Conservation (phyloP, 2,113 vertebrate genomes). For the Maccullochella peelii region DNA sequence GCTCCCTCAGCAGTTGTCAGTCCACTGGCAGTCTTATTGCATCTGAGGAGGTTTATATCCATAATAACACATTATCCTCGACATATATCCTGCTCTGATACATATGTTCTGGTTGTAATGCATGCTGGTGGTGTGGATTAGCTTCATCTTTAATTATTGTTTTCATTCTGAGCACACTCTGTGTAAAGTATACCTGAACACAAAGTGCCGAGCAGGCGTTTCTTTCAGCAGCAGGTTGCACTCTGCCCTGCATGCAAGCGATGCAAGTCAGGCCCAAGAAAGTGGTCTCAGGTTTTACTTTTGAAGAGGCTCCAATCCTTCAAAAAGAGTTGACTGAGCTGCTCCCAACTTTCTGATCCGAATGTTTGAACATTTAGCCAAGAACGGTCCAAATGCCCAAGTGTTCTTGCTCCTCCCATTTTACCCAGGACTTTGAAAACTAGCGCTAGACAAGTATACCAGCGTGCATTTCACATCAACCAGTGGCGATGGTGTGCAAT, state of each 20-base stretch:
- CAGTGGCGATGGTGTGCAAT: background rate
- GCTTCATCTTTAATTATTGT: constrained; percentile 55
- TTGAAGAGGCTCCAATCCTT: background rate
- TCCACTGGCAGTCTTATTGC: background rate
- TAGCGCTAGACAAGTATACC: background rate
- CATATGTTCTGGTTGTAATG: constrained; percentile 7
- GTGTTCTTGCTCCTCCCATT: background rate
- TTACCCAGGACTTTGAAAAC: background rate
- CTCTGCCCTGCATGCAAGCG: constrained; percentile 15
- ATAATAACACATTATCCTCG: background rate
- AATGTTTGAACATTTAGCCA: background rate
- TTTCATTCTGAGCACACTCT: constrained; percentile 59
- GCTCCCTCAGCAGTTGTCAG: background rate
- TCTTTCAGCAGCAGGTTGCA: constrained; percentile 40
- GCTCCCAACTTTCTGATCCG: background rate
- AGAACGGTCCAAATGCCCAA: background rate
- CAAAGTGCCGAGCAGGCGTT: constrained; percentile 48
- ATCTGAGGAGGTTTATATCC: background rate
- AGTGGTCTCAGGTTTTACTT: background rate
- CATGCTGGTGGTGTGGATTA: constrained; percentile 48
- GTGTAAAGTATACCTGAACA: constrained; percentile 57
- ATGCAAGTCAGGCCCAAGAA: background rate
- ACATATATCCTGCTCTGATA: background rate
- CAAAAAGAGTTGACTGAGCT: background rate
- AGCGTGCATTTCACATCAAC: background rate